phyloP scores from a whole-genome alignment of 2,888 invertebrate species.

The Taphrorychus bicolor region DNA sequence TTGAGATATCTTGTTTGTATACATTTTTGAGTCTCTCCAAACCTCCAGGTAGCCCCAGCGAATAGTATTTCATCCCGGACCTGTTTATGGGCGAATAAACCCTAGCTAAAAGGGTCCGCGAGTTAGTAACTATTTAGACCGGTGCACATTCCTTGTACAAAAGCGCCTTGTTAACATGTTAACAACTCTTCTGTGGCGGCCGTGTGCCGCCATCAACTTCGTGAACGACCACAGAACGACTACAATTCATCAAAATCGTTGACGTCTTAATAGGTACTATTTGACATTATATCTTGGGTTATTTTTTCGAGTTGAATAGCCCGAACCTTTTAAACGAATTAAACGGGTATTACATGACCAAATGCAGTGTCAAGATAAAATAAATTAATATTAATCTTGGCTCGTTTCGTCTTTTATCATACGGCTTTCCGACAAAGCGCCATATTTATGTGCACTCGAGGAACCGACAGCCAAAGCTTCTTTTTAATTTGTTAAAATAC shows the following conservation, averaged over 20 bases:
- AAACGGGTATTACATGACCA: slow-evolving; percentile 41
- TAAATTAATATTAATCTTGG: slow-evolving; percentile 43
- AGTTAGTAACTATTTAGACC: slow-evolving; percentile 24
- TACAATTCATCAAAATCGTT: slow-evolving; percentile 45
- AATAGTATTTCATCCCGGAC: too few species aligned
- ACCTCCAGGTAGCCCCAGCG: too few species aligned
- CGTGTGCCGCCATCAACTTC: slow-evolving; percentile 15
- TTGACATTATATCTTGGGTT: slow-evolving; percentile 46
- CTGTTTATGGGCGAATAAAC: too few species aligned
- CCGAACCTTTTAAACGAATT: slow-evolving; percentile 41
- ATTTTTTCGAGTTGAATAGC: slow-evolving; percentile 38
- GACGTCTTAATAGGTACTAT: slow-evolving; percentile 46
- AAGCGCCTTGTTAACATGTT: slow-evolving; percentile 40
- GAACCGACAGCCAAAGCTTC: slow-evolving; percentile 29
- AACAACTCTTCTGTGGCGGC: slow-evolving; percentile 38
- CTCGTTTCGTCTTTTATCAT: slow-evolving; percentile 35
- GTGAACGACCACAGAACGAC: slow-evolving; percentile 10
- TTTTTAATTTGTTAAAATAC: slow-evolving; percentile 38
- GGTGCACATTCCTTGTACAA: slow-evolving; percentile 25
- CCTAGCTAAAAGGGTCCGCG: neutral
- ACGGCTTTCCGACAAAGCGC: slow-evolving; percentile 36
- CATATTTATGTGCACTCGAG: slow-evolving; percentile 39
- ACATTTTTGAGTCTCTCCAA: too few species aligned
- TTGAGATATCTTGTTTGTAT: too few species aligned
- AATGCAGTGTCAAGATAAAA: slow-evolving; percentile 44